These are phyloP conservation scores for Argyrosomus japonicus DNA, from an alignment of 2,113 vertebrate species.

Conservation along the genomic window DNA sequence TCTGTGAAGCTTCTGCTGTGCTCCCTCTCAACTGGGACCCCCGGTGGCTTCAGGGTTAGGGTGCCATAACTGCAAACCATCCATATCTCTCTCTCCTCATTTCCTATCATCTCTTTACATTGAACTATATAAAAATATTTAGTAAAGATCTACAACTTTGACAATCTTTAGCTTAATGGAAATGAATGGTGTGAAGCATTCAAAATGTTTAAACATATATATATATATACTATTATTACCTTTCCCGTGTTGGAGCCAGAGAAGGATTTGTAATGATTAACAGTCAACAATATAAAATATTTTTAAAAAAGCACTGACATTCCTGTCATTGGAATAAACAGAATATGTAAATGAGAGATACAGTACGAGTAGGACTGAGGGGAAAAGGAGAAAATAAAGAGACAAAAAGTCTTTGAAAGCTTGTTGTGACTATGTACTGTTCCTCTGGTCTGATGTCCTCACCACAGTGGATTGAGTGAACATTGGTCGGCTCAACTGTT, in stretches of 20 bases:
- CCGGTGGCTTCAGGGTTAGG: neutral
- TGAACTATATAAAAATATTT: neutral
- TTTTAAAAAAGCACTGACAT: too few relatives aligned
- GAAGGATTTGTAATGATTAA: neutral
- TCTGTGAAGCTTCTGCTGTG: slow-evolving; percentile 4
- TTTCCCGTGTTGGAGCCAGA: neutral
- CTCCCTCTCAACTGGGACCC: neutral
- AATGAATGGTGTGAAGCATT: neutral
- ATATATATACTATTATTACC: neutral
- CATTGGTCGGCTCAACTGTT: neutral
- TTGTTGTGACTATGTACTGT: neutral
- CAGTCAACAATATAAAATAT: neutral
- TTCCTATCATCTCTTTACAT: neutral
- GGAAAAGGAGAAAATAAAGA: neutral
- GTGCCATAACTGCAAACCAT: neutral
- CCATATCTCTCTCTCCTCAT: neutral
- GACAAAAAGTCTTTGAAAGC: neutral
- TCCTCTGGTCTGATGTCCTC: neutral
- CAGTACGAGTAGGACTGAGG: neutral
- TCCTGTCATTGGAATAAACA: neutral
- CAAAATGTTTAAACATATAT: neutral
- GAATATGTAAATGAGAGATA: neutral
- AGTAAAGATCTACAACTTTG: neutral
- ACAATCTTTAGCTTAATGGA: neutral
- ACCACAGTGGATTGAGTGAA: slow-evolving; percentile 10